phyloP scores from a whole-genome alignment of 2,797 vertebrate species.

The Esox masquinongy region DNA sequence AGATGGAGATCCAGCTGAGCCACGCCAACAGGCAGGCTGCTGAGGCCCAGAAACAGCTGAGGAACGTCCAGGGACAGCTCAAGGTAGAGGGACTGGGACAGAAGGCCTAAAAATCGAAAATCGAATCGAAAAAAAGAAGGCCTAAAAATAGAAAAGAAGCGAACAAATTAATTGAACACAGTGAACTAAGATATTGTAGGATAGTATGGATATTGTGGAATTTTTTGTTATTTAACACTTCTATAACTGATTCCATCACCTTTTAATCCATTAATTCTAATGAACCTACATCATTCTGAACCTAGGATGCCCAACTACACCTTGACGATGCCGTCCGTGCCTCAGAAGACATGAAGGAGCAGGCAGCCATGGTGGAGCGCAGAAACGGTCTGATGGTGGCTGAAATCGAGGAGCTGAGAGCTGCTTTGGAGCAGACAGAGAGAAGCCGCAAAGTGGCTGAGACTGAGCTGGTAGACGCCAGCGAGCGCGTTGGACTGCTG shows the following conservation, averaged over 20 bases:
- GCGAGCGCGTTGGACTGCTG: no score
- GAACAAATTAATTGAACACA: background rate
- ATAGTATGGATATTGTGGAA: background rate
- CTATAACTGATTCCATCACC: background rate
- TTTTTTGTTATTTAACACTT: background rate
- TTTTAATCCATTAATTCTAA: conserved; percentile 73
- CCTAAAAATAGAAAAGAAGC: background rate
- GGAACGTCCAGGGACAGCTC: no score
- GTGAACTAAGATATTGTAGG: background rate
- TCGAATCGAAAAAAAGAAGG: background rate
- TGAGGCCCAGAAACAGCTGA: no score
- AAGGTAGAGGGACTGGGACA: conserved; percentile 32
- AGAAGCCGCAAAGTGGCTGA: no score
- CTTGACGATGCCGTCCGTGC: conserved; percentile 81
- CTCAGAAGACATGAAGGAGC: conserved; percentile 86
- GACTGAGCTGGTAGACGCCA: no score
- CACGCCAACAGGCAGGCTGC: no score
- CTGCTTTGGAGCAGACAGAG: no score
- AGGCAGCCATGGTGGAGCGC: conserved; percentile 71
- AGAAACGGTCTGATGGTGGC: no score
- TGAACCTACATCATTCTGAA: background rate
- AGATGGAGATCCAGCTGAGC: no score
- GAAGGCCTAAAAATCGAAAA: background rate
- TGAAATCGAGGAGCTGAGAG: background rate
- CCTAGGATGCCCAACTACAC: conserved; percentile 83